A percentile compares a stretch with the other conserved stretches of the same genome.
phyloP scores from a whole-genome alignment of 1,140 invertebrate species.

The Temnothorax curvispinosus region DNA sequence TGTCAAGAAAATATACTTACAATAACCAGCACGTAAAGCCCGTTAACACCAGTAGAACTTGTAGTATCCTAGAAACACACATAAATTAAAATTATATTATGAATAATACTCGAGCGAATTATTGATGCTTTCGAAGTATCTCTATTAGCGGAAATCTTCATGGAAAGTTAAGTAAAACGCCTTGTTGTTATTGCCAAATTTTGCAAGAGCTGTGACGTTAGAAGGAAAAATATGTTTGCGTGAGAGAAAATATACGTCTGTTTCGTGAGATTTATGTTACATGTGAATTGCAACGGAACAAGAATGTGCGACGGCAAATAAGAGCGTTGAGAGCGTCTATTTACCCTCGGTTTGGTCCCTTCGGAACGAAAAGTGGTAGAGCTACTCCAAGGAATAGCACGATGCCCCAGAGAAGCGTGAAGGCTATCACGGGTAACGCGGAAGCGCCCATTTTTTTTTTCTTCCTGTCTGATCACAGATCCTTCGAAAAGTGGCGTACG shows the following conservation, averaged over 20 bases:
- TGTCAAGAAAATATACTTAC: slow-evolving; percentile 88
- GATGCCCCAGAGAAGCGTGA: slow-evolving; percentile 93
- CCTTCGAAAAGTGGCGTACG: not conserved
- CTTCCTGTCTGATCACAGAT: not conserved
- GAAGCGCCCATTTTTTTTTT: slow-evolving; percentile 90
- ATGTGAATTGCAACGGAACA: not conserved
- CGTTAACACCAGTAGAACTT: slow-evolving; percentile 94
- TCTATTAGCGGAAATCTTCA: not conserved
- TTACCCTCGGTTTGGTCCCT: slow-evolving; percentile 95
- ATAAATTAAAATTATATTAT: not conserved
- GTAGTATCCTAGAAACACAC: slow-evolving; percentile 90
- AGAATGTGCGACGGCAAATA: slow-evolving; percentile 14
- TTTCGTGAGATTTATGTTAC: not conserved
- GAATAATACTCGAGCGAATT: not conserved
- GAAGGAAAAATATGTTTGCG: not conserved
- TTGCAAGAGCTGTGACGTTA: not conserved
- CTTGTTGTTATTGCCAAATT: not conserved
- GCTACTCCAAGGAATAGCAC: slow-evolving; percentile 89
- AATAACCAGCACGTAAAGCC: slow-evolving; percentile 97
- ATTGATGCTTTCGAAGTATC: not conserved
- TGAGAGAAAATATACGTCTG: not conserved
- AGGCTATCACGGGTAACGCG: slow-evolving; percentile 91
- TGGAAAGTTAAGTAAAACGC: not conserved
- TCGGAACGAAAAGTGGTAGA: slow-evolving; percentile 94
- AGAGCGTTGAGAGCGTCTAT: slow-evolving; percentile 65